Conservation (phyloP, 1,140 invertebrate genomes). For the Dryas iulia region DNA sequence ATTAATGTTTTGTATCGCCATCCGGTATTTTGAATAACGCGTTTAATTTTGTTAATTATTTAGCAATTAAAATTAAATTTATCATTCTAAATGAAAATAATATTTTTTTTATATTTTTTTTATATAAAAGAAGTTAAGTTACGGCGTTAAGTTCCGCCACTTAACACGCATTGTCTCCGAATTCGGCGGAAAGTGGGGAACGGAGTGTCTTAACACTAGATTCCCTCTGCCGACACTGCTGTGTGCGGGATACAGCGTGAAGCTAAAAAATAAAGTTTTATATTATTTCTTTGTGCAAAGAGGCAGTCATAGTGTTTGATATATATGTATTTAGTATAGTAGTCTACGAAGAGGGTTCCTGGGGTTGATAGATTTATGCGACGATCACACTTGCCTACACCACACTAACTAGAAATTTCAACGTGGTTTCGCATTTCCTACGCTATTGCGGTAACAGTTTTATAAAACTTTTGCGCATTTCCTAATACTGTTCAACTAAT, state of each 20-base stretch:
- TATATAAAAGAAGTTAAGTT: too few relatives aligned
- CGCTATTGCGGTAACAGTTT: slow-evolving; percentile 26
- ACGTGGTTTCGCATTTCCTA: slow-evolving; percentile 26
- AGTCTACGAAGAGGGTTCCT: slow-evolving; percentile 1
- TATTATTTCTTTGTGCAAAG: too few relatives aligned
- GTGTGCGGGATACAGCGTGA: too few relatives aligned
- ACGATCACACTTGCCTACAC: slow-evolving; percentile 49
- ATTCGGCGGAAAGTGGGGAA: too few relatives aligned
- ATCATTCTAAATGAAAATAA: too few relatives aligned
- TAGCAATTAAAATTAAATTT: not conserved
- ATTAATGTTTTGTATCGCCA: not conserved
- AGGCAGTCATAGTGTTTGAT: slow-evolving; percentile 11
- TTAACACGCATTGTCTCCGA: too few relatives aligned
- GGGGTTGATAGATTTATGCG: slow-evolving; percentile 57
- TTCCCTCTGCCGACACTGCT: too few relatives aligned
- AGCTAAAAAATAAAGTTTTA: too few relatives aligned
- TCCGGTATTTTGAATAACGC: not conserved
- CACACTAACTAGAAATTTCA: slow-evolving; percentile 43
- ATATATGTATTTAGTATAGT: not conserved
- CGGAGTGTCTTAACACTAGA: too few relatives aligned
- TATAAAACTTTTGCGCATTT: not conserved
- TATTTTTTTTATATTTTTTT: too few relatives aligned
- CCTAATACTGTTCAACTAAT: not conserved
- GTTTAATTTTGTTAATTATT: not conserved
- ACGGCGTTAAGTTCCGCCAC: too few relatives aligned